These are phyloP conservation scores for Formica aserva DNA, from an alignment of 2,888 invertebrate genomes.

Conservation along the genomic window DNA sequence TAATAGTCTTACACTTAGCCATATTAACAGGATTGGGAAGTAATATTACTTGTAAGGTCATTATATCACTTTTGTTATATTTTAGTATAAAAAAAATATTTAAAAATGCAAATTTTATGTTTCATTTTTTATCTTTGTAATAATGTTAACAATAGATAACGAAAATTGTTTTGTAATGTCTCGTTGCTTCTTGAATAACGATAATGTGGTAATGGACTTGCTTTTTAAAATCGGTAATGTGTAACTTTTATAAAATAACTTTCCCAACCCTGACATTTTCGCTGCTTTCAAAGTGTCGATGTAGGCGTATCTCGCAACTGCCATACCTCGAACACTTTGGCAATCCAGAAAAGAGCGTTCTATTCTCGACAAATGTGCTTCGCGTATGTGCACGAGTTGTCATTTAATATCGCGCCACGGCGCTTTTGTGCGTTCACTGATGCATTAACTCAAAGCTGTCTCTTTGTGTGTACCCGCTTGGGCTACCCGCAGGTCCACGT, in stretches of 20 bases:
- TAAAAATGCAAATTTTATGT: neutral
- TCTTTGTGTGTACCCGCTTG: slow-evolving; percentile 53
- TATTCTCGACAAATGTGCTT: slow-evolving; percentile 44
- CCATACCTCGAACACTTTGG: neutral
- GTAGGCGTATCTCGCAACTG: neutral
- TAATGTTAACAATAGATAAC: neutral
- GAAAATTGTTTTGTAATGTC: neutral
- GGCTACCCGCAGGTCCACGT: slow-evolving; percentile 89
- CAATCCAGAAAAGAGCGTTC: slow-evolving; percentile 6
- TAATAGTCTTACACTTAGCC: neutral
- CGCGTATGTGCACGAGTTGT: slow-evolving; percentile 45
- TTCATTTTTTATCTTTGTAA: neutral
- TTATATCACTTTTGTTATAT: neutral
- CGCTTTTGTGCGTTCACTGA: slow-evolving; percentile 38
- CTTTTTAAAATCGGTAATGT: neutral
- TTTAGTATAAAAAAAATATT: neutral
- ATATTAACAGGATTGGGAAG: slow-evolving; percentile 10
- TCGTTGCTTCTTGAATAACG: neutral
- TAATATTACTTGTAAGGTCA: neutral
- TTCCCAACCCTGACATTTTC: slow-evolving; percentile 10
- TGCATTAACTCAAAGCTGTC: slow-evolving; percentile 58
- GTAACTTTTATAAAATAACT: neutral
- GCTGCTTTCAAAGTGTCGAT: slow-evolving; percentile 13
- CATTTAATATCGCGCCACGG: slow-evolving; percentile 35
- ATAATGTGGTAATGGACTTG: neutral